Base-by-base conservation (phyloP, 2,888 invertebrate genomes). In the Micropterix aruncella region DNA sequence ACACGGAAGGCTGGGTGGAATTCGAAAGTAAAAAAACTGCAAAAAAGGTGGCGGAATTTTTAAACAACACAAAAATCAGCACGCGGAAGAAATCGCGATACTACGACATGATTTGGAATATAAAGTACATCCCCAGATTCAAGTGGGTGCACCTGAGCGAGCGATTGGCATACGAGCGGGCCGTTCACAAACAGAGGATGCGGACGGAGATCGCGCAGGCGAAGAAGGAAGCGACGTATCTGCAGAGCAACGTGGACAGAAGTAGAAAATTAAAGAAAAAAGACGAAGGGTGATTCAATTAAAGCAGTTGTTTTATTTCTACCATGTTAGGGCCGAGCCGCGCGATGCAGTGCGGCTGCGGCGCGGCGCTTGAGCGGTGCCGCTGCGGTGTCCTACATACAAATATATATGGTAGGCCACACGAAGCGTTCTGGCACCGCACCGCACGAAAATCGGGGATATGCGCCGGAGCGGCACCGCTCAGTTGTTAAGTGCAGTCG, bases 111-210 rank as follows among this genome's bases (percentile, higher is more conserved):
- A 73, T 94, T 37, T 99, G 99, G 99, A 93, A 88, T 57, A 85
- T 97, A 51, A 97, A 96, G 62, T 99, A 96, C 62, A 74, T 97
- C 50, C 83, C 90, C 2, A 79, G 88, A 52, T 97, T 97, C 60
- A 95, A 95, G 65, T 99, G 97, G 97, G 74, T 83, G 18, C 95
- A 99, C 63, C 71, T 99, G 38, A 89, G 88, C 59, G 97, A 97
- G 66, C 75, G 94, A 52, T 68, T 97, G 52, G 87, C 88, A 2
- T 95, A 94, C 61, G 96, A 97, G 61, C 82, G 83, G 59, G 91
- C 91, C 16, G 88, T 90, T 1, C 81, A 83, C 54, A 83, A 86
- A 57, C 93, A 95, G 60, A 79, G 89, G 57, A 63, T 94, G 49
- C 69, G 84, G 51, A 79, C 85, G 0, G 95, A 95, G 68, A 86